Evolutionary conservation across 2,888 invertebrate species (phyloP).

Genomic region (Pyrrhia umbra): DNA sequence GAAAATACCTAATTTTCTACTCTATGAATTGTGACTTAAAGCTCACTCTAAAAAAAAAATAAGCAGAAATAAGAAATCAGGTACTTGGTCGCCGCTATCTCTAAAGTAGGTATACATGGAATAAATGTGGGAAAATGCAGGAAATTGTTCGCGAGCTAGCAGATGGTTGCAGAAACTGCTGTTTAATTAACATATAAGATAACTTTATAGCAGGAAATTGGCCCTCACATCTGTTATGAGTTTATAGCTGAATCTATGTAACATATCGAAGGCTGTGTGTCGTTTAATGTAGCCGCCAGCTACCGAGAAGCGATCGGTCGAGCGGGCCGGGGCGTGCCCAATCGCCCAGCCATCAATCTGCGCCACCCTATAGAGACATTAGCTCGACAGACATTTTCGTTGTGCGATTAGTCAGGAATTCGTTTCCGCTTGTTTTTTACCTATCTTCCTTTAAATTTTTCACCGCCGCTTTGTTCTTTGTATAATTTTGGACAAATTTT

Average conservation of each 20-base stretch:
- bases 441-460: conserved; percentile 60
- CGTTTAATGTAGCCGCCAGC: conserved; percentile 77
- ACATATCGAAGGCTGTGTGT: conserved; percentile 53
- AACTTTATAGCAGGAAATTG: conserved; percentile 42
- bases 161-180: conserved; percentile 21
- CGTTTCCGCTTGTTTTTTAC: conserved; percentile 77
- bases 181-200: conserved; percentile 31
- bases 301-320: conserved; percentile 72
- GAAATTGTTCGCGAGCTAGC: conserved; percentile 5
- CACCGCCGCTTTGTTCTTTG: conserved; percentile 55
- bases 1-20: not conserved
- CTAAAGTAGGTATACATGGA: not conserved
- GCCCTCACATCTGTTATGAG: conserved; percentile 20
- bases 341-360: conserved; percentile 82
- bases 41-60: not conserved
- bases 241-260: conserved; percentile 47
- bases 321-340: conserved; percentile 75
- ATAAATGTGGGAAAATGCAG: conserved; percentile 8
- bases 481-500: conserved; percentile 42
- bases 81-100: not conserved
- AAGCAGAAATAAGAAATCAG: not conserved
- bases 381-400: conserved; percentile 71
- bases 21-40: not conserved
- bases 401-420: conserved; percentile 77
- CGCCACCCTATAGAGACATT: conserved; percentile 80